Evolutionary conservation across 2,888 invertebrate genomes (phyloP).

Genomic region (Tiphia femorata): DNA sequence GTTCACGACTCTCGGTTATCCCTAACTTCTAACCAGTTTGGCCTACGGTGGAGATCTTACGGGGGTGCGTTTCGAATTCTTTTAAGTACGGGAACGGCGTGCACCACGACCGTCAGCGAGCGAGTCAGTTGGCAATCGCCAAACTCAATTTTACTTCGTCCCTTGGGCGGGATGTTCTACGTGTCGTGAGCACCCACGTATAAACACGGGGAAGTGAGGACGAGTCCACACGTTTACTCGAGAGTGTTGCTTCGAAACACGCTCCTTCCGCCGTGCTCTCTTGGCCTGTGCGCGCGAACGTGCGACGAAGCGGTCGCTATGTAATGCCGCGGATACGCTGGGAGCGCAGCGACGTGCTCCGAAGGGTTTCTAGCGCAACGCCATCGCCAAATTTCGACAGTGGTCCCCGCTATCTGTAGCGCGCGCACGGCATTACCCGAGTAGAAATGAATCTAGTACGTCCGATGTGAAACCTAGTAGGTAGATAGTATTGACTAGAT

Average conservation of each 20-base stretch:
- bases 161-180: conserved; percentile 10
- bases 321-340: conserved; percentile 44
- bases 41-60: neutral
- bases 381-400: conserved; percentile 44
- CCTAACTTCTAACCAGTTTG: no score
- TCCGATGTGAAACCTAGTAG: no score
- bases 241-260: no score
- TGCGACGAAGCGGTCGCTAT: conserved; percentile 48
- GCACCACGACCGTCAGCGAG: neutral
- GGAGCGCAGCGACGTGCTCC: conserved; percentile 42
- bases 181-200: neutral
- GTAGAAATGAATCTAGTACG: no score
- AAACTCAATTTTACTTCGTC: conserved; percentile 20
- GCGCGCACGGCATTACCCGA: conserved; percentile 49
- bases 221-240: neutral
- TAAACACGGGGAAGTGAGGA: neutral
- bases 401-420: conserved; percentile 36
- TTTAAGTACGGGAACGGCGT: neutral
- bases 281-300: conserved; percentile 25
- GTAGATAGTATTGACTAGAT: no score
- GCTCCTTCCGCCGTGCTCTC: no score
- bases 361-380: conserved; percentile 48
- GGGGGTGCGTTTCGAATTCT: neutral
- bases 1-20: no score
- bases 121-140: conserved; percentile 15